These are phyloP conservation scores for Brachypodius melanocephalos DNA, from an alignment of 2,113 vertebrate genomes.

Conservation along the genomic window DNA sequence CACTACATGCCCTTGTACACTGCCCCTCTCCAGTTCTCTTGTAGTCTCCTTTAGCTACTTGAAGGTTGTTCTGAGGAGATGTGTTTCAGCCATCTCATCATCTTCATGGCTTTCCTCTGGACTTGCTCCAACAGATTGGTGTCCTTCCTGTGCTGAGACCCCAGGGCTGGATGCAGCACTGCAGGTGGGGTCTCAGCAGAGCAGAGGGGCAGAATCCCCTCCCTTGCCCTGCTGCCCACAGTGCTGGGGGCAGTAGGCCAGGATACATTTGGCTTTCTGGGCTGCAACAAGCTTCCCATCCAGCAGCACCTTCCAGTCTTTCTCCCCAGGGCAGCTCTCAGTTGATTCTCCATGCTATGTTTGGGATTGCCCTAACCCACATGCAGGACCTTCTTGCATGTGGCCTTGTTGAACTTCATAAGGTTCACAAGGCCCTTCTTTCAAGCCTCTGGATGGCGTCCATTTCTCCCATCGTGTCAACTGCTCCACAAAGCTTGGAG, in stretches of 20 bases:
- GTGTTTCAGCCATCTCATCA: background rate
- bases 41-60: background rate
- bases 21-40: background rate
- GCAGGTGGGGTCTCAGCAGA: background rate
- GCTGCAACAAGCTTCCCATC: background rate
- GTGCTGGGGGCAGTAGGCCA: background rate
- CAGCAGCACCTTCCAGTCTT: background rate
- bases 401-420: background rate
- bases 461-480: background rate
- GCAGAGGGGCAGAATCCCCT: background rate
- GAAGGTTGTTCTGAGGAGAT: background rate
- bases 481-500: background rate
- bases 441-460: background rate
- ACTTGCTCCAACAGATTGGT: rapidly evolving
- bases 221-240: background rate
- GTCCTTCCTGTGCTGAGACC: background rate
- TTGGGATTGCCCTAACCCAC: background rate
- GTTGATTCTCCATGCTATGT: background rate
- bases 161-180: background rate
- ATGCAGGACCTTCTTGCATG: background rate
- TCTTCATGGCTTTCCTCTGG: background rate
- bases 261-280: rapidly evolving
- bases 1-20: background rate
- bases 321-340: background rate
- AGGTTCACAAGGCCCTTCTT: background rate